Conservation (phyloP, 2,888 invertebrate genomes). For the Catocala sponsa region DNA sequence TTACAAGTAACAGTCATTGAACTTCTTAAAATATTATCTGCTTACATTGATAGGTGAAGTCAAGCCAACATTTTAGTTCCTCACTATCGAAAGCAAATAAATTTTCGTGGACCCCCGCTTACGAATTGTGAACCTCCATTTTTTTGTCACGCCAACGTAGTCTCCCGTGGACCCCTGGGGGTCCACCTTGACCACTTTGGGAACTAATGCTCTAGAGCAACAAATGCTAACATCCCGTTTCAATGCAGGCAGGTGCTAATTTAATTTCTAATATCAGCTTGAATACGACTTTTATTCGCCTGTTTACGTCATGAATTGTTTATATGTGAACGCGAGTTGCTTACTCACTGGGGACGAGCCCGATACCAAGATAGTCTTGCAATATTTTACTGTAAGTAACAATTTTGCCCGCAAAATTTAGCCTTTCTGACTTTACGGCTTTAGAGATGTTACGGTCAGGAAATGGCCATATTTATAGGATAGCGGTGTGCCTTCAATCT, state of each 20-base stretch:
- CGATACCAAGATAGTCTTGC: constrained; percentile 28
- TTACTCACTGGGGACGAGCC: constrained; percentile 34
- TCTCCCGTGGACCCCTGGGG: too few relatives aligned
- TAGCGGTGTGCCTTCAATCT: constrained; percentile 33
- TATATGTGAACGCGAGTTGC: constrained; percentile 40
- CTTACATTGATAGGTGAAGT: too few relatives aligned
- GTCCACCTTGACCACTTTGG: too few relatives aligned
- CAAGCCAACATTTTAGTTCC: too few relatives aligned
- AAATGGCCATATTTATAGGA: constrained; percentile 34
- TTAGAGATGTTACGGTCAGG: constrained; percentile 29
- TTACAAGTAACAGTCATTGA: too few relatives aligned
- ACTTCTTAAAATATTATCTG: too few relatives aligned
- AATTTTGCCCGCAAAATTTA: constrained; percentile 44
- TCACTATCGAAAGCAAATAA: too few relatives aligned
- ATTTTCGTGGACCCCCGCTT: too few relatives aligned
- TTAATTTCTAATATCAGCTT: constrained; percentile 49
- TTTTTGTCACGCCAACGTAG: too few relatives aligned
- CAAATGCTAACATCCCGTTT: constrained; percentile 40
- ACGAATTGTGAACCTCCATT: too few relatives aligned
- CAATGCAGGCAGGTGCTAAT: constrained; percentile 48
- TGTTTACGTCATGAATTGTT: constrained; percentile 54
- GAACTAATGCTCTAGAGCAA: constrained; percentile 58
- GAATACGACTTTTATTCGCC: constrained; percentile 48
- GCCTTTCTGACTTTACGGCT: constrained; percentile 44
- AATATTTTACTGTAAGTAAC: constrained; percentile 49